A percentile compares a stretch with the other conserved stretches of the same genome.
Conservation (phyloP, 64 coral and sea anemone species). For the Stylophora pistillata region DNA sequence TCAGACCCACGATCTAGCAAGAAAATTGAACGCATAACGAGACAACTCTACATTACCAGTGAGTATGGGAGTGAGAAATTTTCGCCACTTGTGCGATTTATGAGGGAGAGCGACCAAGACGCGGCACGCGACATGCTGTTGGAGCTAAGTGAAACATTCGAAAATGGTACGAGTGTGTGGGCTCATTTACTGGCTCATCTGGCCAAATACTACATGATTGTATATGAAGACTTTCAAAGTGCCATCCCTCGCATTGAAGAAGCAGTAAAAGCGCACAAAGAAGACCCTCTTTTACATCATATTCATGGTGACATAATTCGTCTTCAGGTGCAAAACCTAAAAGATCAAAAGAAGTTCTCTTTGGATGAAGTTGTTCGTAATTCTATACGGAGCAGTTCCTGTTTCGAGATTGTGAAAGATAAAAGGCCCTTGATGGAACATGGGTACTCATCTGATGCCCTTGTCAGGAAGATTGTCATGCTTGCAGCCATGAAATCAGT, state of each 20-base stretch:
- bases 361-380: constrained; percentile 58
- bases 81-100: constrained; percentile 64
- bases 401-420: constrained; percentile 72
- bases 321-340: constrained; percentile 61
- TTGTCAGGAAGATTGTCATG: constrained; percentile 68
- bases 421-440: constrained; percentile 81
- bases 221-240: constrained; percentile 39
- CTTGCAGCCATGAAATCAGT: constrained; percentile 61
- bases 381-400: constrained; percentile 68
- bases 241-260: constrained; percentile 67
- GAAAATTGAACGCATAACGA: constrained; percentile 73
- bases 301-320: constrained; percentile 85
- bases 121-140: constrained; percentile 71
- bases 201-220: constrained; percentile 72
- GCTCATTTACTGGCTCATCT: constrained; percentile 78
- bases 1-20: constrained; percentile 48
- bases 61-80: constrained; percentile 89
- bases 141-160: constrained; percentile 67
- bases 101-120: constrained; percentile 55
- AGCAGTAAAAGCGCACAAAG: constrained; percentile 55
- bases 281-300: constrained; percentile 71
- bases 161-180: constrained; percentile 61
- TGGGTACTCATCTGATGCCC: constrained; percentile 71
- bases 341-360: constrained; percentile 32
- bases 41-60: constrained; percentile 79